Evolutionary conservation across 2,797 vertebrate genomes (phyloP), one percentile per base, ranked within the genome.

Genomic region (Oryzias dopingdopingensis): DNA sequence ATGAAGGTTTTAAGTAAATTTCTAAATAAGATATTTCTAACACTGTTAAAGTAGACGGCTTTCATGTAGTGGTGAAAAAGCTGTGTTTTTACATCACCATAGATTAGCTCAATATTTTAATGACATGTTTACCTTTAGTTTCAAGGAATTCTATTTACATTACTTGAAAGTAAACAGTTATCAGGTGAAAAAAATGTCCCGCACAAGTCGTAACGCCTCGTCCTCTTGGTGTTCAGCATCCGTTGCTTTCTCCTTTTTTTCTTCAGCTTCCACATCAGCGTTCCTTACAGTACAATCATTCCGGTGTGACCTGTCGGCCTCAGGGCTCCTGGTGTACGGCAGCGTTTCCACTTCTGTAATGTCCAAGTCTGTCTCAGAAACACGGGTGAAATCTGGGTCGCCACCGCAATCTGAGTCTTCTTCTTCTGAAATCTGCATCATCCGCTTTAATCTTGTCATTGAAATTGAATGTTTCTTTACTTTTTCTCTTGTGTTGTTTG

Each of bases 131-230:
- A 37, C 3, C 10, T 37, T 4, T 37, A 4, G 13, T 6, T 52
- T 59, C 13, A 41, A 46, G 2, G 2, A 6, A 5, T 24, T 20
- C 16, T 41, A 23, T 52, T 42, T 52, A 2, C 7, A 12, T 7
- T 12, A 3, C 26, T 18, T 52, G 18, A 12, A 13, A 22, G 4
- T 12, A 20, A 20, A 5, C 22, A 22, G 14, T 56, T 3, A 41
- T 90, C 64, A 84, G 24, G 66, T 83, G 56, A 92, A 92, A 69
- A 92, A 92, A 2, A 92, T 90, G 49, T 91, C 87, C 54, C 81
- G 74, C 14, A 92, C 83, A 49, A 92, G 82, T 13, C 50, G 62
- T 2, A 92, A 72, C 16, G 68, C 66, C 6, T 92, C 89, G 0
- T 84, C 81, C 1, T 84, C 70, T 29, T 77, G 32, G 12, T 37